Conservation (phyloP, 1,140 invertebrate genomes). For the Rhyacophila brunnea region DNA sequence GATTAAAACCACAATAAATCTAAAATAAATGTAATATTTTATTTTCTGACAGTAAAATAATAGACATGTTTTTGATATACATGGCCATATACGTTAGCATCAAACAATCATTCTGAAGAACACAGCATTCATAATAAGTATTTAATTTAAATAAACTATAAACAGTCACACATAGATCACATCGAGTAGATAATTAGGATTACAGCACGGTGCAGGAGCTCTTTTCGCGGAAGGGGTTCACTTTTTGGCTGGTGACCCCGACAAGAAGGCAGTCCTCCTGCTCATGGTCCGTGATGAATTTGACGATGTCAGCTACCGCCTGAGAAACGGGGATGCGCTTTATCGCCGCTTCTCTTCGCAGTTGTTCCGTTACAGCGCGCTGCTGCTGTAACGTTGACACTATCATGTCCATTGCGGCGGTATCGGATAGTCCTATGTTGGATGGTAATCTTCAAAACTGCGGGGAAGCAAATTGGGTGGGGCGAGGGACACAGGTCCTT, state of each 20-base stretch:
- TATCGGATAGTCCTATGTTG: constrained; percentile 79
- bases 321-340: constrained; percentile 83
- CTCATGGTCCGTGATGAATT: constrained; percentile 89
- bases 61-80: not conserved
- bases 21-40: no score
- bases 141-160: constrained; percentile 16
- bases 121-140: constrained; percentile 16
- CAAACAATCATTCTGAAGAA: constrained; percentile 15
- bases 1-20: no score
- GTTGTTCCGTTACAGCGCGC: constrained; percentile 88
- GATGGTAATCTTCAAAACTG: constrained; percentile 14
- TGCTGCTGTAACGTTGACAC: constrained; percentile 89
- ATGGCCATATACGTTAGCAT: constrained; percentile 16
- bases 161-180: constrained; percentile 7
- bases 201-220: constrained; percentile 86
- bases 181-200: constrained; percentile 34
- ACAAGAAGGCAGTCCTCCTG: constrained; percentile 94
- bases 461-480: constrained; percentile 18
- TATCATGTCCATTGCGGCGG: constrained; percentile 86
- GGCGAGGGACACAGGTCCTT: constrained; percentile 20
- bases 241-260: constrained; percentile 93
- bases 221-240: constrained; percentile 97
- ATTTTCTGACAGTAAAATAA: constrained; percentile 1
- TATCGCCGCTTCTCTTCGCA: constrained; percentile 86
- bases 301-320: constrained; percentile 90